These are phyloP conservation scores for Campoletis raptor DNA, from an alignment of 2,888 invertebrate species.

Conservation along the genomic window DNA sequence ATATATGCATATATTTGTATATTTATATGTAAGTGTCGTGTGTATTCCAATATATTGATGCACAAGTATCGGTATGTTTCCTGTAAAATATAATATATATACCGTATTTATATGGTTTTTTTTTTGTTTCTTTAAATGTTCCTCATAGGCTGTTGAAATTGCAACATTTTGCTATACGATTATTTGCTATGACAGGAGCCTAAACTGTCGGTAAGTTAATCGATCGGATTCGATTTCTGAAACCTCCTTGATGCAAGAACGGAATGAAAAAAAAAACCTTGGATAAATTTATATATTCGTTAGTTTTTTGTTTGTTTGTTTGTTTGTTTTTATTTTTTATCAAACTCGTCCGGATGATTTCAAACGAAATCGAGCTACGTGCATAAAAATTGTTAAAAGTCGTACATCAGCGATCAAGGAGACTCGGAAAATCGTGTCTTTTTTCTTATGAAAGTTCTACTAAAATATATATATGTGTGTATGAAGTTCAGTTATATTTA, in stretches of 20 bases:
- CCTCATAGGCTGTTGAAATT: constrained; percentile 65
- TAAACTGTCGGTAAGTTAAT: constrained; percentile 77
- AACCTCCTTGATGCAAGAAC: constrained; percentile 28
- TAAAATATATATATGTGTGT: constrained; percentile 81
- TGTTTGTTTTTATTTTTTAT: too few relatives aligned
- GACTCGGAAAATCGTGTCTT: constrained; percentile 70
- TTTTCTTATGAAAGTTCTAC: constrained; percentile 81
- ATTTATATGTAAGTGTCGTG: constrained; percentile 58
- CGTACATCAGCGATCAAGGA: constrained; percentile 66
- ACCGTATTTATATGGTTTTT: constrained; percentile 71
- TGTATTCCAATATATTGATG: constrained; percentile 68
- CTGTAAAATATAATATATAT: constrained; percentile 77
- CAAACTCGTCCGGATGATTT: constrained; percentile 71
- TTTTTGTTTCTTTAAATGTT: constrained; percentile 67
- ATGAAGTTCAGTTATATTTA: constrained; percentile 77
- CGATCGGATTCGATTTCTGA: constrained; percentile 48
- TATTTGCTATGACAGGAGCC: constrained; percentile 74
- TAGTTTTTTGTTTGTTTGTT: constrained; percentile 52
- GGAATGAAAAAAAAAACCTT: constrained; percentile 44
- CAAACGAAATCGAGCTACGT: neutral
- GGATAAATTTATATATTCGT: constrained; percentile 62
- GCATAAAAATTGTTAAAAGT: neutral
- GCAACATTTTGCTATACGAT: constrained; percentile 71
- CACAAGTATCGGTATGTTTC: constrained; percentile 74
- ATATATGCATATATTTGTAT: constrained; percentile 49